Percentiles rank a stretch among this genome's conserved stretches.
phyloP scores from a whole-genome alignment of 2,113 vertebrate genomes.

The Lynx canadensis region DNA sequence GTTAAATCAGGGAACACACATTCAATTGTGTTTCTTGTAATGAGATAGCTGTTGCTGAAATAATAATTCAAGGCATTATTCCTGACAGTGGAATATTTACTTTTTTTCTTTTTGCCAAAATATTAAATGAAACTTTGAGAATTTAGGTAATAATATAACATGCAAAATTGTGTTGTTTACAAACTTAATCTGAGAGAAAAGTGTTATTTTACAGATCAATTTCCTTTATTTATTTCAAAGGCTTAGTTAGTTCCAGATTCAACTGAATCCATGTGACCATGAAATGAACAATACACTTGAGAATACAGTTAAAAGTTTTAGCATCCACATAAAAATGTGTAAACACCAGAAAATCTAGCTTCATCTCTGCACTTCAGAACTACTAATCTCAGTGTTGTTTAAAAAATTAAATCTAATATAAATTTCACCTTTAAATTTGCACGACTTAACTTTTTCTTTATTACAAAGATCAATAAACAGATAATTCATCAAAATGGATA shows the following conservation, averaged over 20 bases:
- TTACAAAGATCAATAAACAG: neutral
- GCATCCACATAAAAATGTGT: neutral
- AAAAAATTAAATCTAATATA: neutral
- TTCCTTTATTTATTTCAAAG: neutral
- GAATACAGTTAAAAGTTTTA: neutral
- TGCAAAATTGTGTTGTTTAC: neutral
- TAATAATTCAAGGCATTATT: neutral
- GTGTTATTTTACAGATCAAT: neutral
- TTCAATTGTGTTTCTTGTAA: neutral
- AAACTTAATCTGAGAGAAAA: neutral
- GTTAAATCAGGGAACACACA: neutral
- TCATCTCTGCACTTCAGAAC: neutral
- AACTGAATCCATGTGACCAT: neutral
- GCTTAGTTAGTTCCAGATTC: neutral
- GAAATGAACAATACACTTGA: neutral
- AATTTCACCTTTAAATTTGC: neutral
- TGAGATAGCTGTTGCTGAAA: neutral
- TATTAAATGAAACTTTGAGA: neutral
- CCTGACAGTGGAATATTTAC: neutral
- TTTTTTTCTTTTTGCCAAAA: neutral
- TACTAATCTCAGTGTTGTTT: neutral
- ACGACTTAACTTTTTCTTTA: neutral
- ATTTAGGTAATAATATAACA: neutral
- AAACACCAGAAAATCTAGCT: neutral
- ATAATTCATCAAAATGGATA: neutral